Evolutionary conservation across 1,140 invertebrate species (phyloP).

Genomic region (Heliconius hewitsoni): DNA sequence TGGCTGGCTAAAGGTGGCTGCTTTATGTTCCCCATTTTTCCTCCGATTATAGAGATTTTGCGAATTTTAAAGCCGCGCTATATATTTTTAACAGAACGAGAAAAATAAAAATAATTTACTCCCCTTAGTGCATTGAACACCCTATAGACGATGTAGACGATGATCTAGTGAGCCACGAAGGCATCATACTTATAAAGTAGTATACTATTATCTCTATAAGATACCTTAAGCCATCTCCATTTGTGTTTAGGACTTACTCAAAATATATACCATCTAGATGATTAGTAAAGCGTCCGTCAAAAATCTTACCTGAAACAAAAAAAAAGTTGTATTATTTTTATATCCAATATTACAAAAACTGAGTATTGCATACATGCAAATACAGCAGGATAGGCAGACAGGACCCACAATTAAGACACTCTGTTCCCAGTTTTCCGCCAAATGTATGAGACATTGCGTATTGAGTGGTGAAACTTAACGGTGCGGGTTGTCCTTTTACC

Average conservation of each 20-base stretch:
- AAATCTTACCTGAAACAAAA: slow-evolving; percentile 24
- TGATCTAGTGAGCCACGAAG: too few species aligned
- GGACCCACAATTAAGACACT: not conserved
- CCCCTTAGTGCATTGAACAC: too few species aligned
- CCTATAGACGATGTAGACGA: too few species aligned
- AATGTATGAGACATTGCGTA: too few species aligned
- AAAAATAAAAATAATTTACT: too few species aligned
- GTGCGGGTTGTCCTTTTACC: not conserved
- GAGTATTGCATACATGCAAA: too few species aligned
- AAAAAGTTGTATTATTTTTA: not conserved
- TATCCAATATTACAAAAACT: not conserved
- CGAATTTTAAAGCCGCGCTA: too few species aligned
- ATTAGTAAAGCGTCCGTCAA: not conserved
- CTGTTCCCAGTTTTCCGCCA: not conserved
- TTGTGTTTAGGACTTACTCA: not conserved
- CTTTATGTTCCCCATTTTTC: too few species aligned
- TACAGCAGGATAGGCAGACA: not conserved
- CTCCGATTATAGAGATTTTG: too few species aligned
- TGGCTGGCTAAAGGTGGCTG: too few species aligned
- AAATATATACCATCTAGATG: not conserved
- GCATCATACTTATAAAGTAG: too few species aligned
- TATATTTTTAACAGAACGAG: too few species aligned
- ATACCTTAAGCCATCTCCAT: not conserved
- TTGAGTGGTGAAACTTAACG: not conserved
- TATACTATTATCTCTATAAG: not conserved